Evolutionary conservation across 1,140 invertebrate species (phyloP).

Genomic region (Drosophila kohkoa): DNA sequence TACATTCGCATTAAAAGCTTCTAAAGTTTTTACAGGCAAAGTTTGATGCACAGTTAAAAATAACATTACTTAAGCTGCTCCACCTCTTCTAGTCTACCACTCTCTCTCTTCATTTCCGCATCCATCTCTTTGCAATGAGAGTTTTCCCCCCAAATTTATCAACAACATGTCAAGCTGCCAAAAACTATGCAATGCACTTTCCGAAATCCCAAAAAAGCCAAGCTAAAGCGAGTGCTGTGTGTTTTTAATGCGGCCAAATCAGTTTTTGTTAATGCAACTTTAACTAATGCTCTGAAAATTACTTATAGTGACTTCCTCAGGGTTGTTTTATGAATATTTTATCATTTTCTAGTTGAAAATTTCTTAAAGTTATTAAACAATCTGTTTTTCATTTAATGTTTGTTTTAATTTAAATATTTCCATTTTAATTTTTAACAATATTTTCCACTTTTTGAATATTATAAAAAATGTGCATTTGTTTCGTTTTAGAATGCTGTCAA

Average conservation of each 20-base stretch:
- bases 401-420: no score
- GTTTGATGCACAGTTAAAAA: conserved; percentile 52
- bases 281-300: conserved; percentile 16
- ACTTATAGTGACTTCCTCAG: conserved; percentile 8
- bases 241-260: conserved; percentile 31
- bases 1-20: conserved; percentile 67
- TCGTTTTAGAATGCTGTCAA: no score
- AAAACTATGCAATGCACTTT: conserved; percentile 42
- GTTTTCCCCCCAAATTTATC: conserved; percentile 41
- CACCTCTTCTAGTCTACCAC: no score
- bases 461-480: no score
- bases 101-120: background rate
- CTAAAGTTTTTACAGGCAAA: conserved; percentile 38
- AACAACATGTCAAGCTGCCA: conserved; percentile 69
- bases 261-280: conserved; percentile 43
- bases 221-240: background rate
- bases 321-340: background rate
- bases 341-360: no score
- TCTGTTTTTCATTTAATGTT: no score
- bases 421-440: no score
- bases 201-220: background rate
- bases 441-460: no score
- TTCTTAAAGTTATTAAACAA: no score
- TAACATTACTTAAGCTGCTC: conserved; percentile 52
- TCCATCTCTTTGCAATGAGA: conserved; percentile 6